phyloP scores from a whole-genome alignment of 2,113 vertebrate genomes.

The Porphyrio hochstetteri region DNA sequence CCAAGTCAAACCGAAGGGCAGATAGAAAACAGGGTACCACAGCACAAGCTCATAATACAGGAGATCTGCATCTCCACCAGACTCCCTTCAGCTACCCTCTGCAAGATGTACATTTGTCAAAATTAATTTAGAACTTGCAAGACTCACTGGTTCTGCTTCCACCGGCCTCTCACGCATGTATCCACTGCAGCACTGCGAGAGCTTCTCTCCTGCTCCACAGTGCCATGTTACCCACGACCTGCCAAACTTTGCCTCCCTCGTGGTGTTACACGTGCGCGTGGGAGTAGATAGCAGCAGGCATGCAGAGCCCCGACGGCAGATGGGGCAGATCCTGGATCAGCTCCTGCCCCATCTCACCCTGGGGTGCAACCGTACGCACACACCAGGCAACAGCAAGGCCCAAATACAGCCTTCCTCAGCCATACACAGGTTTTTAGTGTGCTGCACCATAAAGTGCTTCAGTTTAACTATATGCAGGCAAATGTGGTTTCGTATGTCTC shows the following conservation, averaged over 20 bases:
- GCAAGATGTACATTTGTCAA: conserved; percentile 42
- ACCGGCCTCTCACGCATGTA: background rate
- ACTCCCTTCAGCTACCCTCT: background rate
- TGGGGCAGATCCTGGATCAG: background rate
- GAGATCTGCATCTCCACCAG: background rate
- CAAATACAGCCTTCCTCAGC: background rate
- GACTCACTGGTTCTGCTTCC: conserved; percentile 1
- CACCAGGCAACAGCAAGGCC: accelerated
- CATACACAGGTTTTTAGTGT: background rate
- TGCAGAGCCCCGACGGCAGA: background rate
- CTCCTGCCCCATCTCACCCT: background rate
- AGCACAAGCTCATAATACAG: background rate
- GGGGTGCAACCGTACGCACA: accelerated
- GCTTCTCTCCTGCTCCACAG: background rate
- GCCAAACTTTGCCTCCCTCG: conserved; percentile 38
- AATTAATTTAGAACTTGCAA: conserved; percentile 31
- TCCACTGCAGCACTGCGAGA: conserved; percentile 4
- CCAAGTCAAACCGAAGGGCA: background rate
- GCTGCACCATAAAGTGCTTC: background rate
- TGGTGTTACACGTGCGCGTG: conserved; percentile 21
- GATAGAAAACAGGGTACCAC: background rate
- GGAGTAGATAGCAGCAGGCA: background rate
- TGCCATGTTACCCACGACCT: conserved; percentile 41
- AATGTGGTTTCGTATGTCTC: conserved; percentile 16
- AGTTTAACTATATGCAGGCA: background rate